These are phyloP conservation scores for Drosophila pegasa DNA, from an alignment of 2,888 invertebrate genomes.

Conservation along the genomic window DNA sequence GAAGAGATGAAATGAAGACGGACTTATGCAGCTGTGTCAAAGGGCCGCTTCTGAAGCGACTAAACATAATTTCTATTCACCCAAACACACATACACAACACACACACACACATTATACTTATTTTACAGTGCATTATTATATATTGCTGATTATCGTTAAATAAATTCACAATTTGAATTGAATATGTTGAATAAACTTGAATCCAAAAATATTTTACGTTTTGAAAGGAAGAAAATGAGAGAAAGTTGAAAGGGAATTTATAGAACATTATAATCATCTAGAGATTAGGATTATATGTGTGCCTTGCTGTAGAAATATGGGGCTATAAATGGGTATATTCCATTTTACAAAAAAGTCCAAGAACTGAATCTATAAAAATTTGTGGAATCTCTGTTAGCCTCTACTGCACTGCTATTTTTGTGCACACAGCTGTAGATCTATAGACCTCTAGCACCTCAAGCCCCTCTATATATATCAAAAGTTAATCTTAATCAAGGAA, in stretches of 20 bases:
- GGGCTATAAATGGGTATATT: too few relatives aligned
- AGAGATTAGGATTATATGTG: not conserved
- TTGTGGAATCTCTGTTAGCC: too few relatives aligned
- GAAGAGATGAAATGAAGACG: not conserved
- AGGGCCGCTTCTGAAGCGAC: constrained; percentile 53
- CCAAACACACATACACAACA: constrained; percentile 19
- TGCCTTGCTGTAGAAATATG: too few relatives aligned
- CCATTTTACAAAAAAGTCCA: too few relatives aligned
- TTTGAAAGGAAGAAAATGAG: not conserved
- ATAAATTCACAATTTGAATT: constrained; percentile 79
- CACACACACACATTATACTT: constrained; percentile 53
- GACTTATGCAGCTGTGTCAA: constrained; percentile 29
- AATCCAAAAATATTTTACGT: constrained; percentile 35
- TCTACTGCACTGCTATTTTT: too few relatives aligned
- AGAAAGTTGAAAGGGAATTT: not conserved
- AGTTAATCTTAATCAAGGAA: too few relatives aligned
- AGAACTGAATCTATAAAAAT: too few relatives aligned
- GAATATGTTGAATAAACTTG: constrained; percentile 72
- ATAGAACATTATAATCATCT: not conserved
- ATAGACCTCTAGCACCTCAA: too few relatives aligned
- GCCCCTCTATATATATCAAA: too few relatives aligned
- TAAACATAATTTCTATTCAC: constrained; percentile 40
- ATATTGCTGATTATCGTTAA: constrained; percentile 80
- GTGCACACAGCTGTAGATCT: too few relatives aligned
- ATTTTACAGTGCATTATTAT: constrained; percentile 79